A percentile compares a stretch with the other conserved stretches of the same genome.
phyloP scores from a whole-genome alignment of 2,113 vertebrate genomes.

The Leptobrachium leishanense region DNA sequence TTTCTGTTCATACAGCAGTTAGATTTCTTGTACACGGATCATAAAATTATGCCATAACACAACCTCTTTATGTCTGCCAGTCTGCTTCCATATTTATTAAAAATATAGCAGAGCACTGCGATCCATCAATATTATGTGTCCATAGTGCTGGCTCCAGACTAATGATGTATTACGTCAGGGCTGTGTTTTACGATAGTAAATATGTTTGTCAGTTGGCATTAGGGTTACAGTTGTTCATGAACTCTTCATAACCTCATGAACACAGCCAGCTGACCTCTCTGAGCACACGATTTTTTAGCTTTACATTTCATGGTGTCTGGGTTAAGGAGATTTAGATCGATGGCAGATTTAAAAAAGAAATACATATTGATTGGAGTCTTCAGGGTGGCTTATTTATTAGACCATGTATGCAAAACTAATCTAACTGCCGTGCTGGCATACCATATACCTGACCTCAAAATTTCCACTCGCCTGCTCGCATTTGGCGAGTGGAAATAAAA shows the following conservation, averaged over 20 bases:
- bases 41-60: background rate
- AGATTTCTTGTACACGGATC: background rate
- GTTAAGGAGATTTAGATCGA: conserved; percentile 1
- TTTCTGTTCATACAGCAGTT: too few relatives aligned
- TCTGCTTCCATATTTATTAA: background rate
- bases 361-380: conserved; percentile 24
- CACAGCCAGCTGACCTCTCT: background rate
- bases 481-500: too few relatives aligned
- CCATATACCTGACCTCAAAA: too few relatives aligned
- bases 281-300: conserved; percentile 9
- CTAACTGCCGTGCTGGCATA: too few relatives aligned
- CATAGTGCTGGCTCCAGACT: conserved; percentile 25
- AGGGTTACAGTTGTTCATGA: conserved; percentile 6
- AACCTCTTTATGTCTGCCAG: background rate
- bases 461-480: too few relatives aligned
- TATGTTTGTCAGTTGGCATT: conserved; percentile 12
- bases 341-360: background rate
- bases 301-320: background rate
- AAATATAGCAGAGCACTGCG: conserved; percentile 8
- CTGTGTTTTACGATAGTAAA: background rate
- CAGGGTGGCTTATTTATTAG: conserved; percentile 1
- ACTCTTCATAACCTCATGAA: conserved; percentile 18
- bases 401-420: background rate
- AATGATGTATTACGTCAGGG: conserved; percentile 19
- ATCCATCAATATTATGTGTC: background rate